Evolutionary conservation across 1,140 invertebrate species (phyloP).

Genomic region (Drosophila lowei): DNA sequence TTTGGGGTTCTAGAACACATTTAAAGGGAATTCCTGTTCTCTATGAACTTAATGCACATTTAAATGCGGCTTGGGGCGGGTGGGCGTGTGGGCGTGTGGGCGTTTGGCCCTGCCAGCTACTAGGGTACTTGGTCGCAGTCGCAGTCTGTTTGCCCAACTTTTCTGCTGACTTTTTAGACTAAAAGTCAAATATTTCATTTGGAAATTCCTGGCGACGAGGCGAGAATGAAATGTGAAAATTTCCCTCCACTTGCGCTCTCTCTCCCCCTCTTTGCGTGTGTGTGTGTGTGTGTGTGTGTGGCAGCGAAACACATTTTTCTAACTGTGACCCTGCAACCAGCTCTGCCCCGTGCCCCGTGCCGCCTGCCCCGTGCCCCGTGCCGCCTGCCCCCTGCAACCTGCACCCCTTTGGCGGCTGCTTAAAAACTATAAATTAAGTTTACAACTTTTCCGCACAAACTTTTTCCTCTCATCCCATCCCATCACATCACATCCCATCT

Average conservation of each 20-base stretch:
- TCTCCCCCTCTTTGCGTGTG: not conserved
- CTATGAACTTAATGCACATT: constrained; percentile 60
- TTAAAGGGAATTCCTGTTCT: not conserved
- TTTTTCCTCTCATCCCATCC: constrained; percentile 20
- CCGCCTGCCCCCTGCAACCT: not conserved
- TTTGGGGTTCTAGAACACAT: too few relatives aligned
- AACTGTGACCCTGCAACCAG: constrained; percentile 11
- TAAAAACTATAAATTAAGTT: constrained; percentile 81
- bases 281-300: constrained; percentile 17
- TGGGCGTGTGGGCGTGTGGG: not conserved
- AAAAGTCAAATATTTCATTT: constrained; percentile 81
- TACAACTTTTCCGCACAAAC: constrained; percentile 76
- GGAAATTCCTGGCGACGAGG: constrained; percentile 75
- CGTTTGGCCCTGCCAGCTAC: not conserved
- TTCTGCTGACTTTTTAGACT: constrained; percentile 76
- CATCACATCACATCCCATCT: constrained; percentile 6
- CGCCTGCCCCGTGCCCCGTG: not conserved
- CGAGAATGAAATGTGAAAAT: constrained; percentile 79
- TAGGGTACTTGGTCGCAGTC: constrained; percentile 57
- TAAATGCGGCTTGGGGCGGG: constrained; percentile 4
- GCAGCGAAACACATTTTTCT: constrained; percentile 65
- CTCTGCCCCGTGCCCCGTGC: not conserved
- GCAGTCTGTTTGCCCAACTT: constrained; percentile 76
- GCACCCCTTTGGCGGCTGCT: constrained; percentile 57
- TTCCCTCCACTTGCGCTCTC: constrained; percentile 11